Conservation (phyloP, 2,888 invertebrate species). For the Lepidonotus clava region DNA sequence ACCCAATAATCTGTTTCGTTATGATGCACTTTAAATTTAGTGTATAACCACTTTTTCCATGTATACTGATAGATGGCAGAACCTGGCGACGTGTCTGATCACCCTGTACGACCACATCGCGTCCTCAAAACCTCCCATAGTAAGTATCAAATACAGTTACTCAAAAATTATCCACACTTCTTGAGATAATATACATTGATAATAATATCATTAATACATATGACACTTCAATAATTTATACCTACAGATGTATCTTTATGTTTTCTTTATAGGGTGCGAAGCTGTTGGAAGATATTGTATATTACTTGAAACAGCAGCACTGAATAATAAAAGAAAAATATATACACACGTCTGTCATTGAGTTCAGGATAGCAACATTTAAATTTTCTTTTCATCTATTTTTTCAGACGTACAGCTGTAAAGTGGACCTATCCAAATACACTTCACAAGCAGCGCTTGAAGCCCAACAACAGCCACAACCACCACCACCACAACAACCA, state of each 20-base stretch:
- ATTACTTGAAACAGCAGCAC: too few relatives aligned
- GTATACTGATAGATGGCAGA: constrained; percentile 80
- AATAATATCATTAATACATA: too few relatives aligned
- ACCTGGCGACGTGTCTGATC: constrained; percentile 77
- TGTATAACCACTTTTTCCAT: too few relatives aligned
- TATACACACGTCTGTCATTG: neutral
- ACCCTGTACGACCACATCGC: constrained; percentile 75
- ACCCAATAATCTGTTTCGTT: too few relatives aligned
- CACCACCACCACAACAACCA: neutral
- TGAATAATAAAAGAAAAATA: too few relatives aligned
- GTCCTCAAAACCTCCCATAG: constrained; percentile 18
- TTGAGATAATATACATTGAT: too few relatives aligned
- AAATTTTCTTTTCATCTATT: neutral
- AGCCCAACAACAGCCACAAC: neutral
- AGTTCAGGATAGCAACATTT: neutral
- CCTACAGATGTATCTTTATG: too few relatives aligned
- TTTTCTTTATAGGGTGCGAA: too few relatives aligned
- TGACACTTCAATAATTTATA: too few relatives aligned
- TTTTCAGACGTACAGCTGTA: constrained; percentile 56
- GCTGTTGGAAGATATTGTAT: too few relatives aligned
- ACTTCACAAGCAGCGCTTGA: neutral
- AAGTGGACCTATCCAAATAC: constrained; percentile 53
- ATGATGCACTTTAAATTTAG: too few relatives aligned
- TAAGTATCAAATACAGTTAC: constrained; percentile 21
- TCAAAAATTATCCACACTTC: too few relatives aligned